Evolutionary conservation across 2,888 invertebrate genomes (phyloP), one percentile per base, ranked within the genome.

Genomic region (Pristionchus entomophagus): DNA sequence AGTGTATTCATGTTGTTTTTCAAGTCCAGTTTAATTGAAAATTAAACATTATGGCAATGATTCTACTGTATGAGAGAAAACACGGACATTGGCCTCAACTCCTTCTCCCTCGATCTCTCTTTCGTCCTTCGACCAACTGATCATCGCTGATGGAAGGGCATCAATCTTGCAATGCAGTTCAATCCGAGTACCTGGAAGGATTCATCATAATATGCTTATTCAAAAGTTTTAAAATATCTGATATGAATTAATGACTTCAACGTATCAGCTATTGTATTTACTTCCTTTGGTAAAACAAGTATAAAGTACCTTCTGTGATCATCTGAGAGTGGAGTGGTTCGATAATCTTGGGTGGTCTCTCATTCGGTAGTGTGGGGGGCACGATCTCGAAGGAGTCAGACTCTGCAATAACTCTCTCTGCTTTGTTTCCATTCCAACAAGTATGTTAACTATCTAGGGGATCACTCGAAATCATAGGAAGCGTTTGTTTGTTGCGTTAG

Each of bases 81-180:
- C n/a, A n/a, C 73, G 29, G n/a, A 84, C 83, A 65, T 84, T 84
- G 45, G 83, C 53, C 22, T 65, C 53, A 1, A 84, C 49, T 62
- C 53, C 83, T 12, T 84, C 53, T 84, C 83, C 83, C 22, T 84
- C 65, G 19, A 84, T 45, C 49, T 90, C 87, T 26, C 88, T 80
- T 62, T 91, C 91, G 73, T 91, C 91, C 85, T 91, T 91, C 26
- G 90, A 89, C 91, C 91, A 91, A 26, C 88, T 89, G 51, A 91
- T 87, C 26, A 88, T 89, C 26, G 91, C 91, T 0, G 89, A 89
- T 38, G 91, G 91, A 62, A 83, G 87, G 2, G 91, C 91, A 32
- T 88, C 88, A 83, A 91, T 90, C 56, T 88, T 87, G 86, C 91
- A 90, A 29, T 89, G 88, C 32, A 91, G 89, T 41, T 89, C 88